Base-by-base conservation (phyloP, 2,113 vertebrate genomes). In the Neogobius melanostomus region DNA sequence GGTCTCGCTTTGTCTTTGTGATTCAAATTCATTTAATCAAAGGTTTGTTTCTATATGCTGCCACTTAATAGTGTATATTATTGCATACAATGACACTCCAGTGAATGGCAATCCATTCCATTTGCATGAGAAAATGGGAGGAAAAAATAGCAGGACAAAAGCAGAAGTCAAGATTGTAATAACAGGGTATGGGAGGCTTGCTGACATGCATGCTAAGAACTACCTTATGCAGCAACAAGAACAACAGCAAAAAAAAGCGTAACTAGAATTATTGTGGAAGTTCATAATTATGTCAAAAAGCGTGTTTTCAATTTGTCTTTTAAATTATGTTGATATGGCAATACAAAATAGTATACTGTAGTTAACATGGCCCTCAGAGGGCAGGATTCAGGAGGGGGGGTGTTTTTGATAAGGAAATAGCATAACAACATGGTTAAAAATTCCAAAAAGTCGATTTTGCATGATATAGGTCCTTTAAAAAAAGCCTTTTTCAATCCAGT, bases 1-100 rank as follows among this genome's bases (percentile, higher is more conserved):
- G 72, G 84, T 88, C 92, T 89, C 82, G 89, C 92, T 92, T 90
- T 92, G 90, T 88, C 92, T 93, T 93, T 94, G 92, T 93, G 87
- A 93, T 93, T 93, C 89, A 93, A 91, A 93, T 93, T 81, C 88
- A 91, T 92, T 93, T 94, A 93, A 93, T 94, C 90, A 93, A 90
- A 91, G 93, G 92, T 93, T 91, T 93, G 91, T 92, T 92, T 92
- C 91, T 87, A 90, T 89, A 91, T 86, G 76, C 87, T 76, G 85
- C 82, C 90, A 91, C 90, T 93, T 94, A 91, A 91, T 92, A 87
- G 92, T 92, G 89, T 92, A 91, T 90, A 92, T 92, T 93, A 91
- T 87, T 43, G 81, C 88, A 86, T 89, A 91, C 89, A 92, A 92
- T 90, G 86, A 85, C 75, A 75, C 77, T 75, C 63, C 79, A 76